phyloP scores from a whole-genome alignment of 2,888 invertebrate genomes.

The Antheraea yamamai region DNA sequence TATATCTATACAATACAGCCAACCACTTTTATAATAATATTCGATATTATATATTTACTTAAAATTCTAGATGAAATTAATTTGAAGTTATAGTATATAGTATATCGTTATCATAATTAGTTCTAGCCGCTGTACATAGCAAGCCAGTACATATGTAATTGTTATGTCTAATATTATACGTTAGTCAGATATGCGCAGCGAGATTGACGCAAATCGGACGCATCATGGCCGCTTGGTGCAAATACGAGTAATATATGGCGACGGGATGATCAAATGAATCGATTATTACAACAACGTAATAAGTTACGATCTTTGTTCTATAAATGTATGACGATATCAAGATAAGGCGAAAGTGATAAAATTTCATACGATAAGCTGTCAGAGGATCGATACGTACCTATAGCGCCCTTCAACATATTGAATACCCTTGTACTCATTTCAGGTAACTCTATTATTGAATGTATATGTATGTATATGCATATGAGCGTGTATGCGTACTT shows the following conservation, averaged over 20 bases:
- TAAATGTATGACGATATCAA: slow-evolving; percentile 25
- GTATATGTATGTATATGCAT: not conserved
- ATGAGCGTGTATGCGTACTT: not conserved
- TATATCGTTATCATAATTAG: slow-evolving; percentile 7
- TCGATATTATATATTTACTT: not conserved
- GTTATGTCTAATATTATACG: slow-evolving; percentile 49
- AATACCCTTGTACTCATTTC: slow-evolving; percentile 3
- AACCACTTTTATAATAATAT: not conserved
- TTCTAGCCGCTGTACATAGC: slow-evolving; percentile 9
- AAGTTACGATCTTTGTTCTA: slow-evolving; percentile 47
- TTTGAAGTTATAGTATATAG: not conserved
- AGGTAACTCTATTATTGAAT: not conserved
- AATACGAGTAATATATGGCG: slow-evolving; percentile 42
- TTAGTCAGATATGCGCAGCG: slow-evolving; percentile 54
- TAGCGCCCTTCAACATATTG: slow-evolving; percentile 10
- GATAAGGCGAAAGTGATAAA: slow-evolving; percentile 36
- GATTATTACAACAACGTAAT: slow-evolving; percentile 42
- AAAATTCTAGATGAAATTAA: not conserved
- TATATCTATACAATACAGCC: not conserved
- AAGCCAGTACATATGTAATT: slow-evolving; percentile 17
- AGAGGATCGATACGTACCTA: slow-evolving; percentile 22
- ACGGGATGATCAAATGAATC: slow-evolving; percentile 43
- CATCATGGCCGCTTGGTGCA: slow-evolving; percentile 48
- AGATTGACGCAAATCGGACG: slow-evolving; percentile 61
- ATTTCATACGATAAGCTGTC: slow-evolving; percentile 37